Evolutionary conservation across 2,888 invertebrate species (phyloP), one percentile per base, ranked within the genome.

Genomic region (Luperina testacea): DNA sequence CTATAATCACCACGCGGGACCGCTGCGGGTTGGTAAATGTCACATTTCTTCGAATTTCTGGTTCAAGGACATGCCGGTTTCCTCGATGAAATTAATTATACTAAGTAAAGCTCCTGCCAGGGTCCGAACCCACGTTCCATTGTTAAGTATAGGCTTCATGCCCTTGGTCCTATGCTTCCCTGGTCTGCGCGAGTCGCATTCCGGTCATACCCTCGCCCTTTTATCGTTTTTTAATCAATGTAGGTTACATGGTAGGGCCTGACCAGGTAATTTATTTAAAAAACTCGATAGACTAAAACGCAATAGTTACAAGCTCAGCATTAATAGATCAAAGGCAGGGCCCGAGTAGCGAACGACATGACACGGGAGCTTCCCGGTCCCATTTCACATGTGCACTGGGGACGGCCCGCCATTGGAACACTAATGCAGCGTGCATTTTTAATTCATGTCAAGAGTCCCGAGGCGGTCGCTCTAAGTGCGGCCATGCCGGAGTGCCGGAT

Each of bases 351-450:
- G 63, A 74, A 51, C 71, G 71, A 74, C 68, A 70, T 68, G 81
- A 81, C 81, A 76, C 65, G 67, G 75, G 73, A 83, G 83, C 81
- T 80, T 78, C 76, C 80, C 81, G 85, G 81, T 89, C 80, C 82
- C 86, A 89, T 89, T 89, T 85, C 83, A 86, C 86, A 84, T 86
- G 83, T 85, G 87, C 83, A 83, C 80, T 70, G 67, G 74, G 82
- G 87, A 83, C 80, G 82, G 83, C 85, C 88, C 85, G 91, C 93
- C 91, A 94, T 94, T 94, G 94, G 92, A 87, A 92, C 94, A 92
- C 95, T 95, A 95, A 96, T 96, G 95, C 94, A 92, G 89, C 93
- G 91, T 96, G 94, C 94, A 96, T 96, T 95, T 96, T 96, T 96
- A 95, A 96, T 96, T 95, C 94, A 94, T 94, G 95, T 95, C 95